Evolutionary conservation across 2,797 vertebrate genomes (phyloP), one percentile per base, ranked within the genome.

Genomic region (Nyctibius grandis): DNA sequence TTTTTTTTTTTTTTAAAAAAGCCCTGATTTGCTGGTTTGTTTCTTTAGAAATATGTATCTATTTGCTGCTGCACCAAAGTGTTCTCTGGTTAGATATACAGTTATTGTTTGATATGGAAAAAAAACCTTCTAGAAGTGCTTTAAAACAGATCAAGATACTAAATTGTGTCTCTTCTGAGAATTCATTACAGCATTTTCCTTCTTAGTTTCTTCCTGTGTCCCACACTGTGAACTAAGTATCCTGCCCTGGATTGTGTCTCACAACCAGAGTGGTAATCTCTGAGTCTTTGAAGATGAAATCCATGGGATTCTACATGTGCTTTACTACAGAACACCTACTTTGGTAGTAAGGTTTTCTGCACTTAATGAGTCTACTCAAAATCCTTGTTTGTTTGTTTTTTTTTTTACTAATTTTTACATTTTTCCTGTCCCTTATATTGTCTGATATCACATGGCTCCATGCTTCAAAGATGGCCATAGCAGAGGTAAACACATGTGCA

Each of bases 111-210:
- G 69, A 13, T 36, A 25, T 40, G 47, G 2, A 6, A 25, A 54
- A 15, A 68, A 50, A n/a, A 45, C 17, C 59, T 93, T 91, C 88
- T 94, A 91, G 86, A 95, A 96, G 60, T 56, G 88, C 83, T 94
- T 93, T 91, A 89, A 81, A 95, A 60, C 40, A 50, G n/a, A 91
- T 87, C 56, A 67, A 72, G 73, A 26, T 36, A 25, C 23, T 63
- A 36, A 81, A 2, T 60, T 63, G 15, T n/a, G 29, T 92, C 48
- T 84, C 78, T 63, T 95, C 86, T 91, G 67, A 20, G 54, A 95
- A 31, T 51, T 80, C 45, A 13, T 64, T 74, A 48, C 45, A 60
- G 50, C 33, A 0, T 73, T 94, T 47, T 20, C 60, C 77, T 89
- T 34, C 64, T 51, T 51, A 4, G 2, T 70, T 93, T 51, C 83